phyloP scores from a whole-genome alignment of 2,888 invertebrate species.

The Gasteruption jaculator region DNA sequence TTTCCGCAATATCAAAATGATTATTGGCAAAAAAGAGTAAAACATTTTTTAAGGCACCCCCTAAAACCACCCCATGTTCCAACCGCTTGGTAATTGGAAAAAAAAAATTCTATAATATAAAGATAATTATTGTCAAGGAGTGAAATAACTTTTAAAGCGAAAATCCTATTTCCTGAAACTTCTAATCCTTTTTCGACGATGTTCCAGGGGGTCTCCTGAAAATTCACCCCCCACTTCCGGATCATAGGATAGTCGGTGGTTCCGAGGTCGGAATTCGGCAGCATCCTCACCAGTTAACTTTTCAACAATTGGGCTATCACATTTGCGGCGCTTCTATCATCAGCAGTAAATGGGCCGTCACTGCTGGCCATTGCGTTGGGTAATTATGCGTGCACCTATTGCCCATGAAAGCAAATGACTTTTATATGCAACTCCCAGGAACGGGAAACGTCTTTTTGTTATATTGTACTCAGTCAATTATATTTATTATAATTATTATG shows the following conservation, averaged over 20 bases:
- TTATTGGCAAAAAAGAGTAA: too few species aligned
- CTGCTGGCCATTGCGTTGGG: constrained; percentile 34
- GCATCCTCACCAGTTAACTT: constrained; percentile 45
- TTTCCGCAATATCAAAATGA: too few species aligned
- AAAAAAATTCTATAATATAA: too few species aligned
- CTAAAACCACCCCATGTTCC: too few species aligned
- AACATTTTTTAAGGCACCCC: too few species aligned
- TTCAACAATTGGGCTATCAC: constrained; percentile 28
- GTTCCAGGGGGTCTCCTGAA: too few species aligned
- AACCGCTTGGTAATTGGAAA: too few species aligned
- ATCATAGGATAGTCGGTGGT: constrained; percentile 45
- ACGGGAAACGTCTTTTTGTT: constrained; percentile 20
- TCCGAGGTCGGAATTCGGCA: constrained; percentile 35
- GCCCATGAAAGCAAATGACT: neutral
- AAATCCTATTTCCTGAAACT: too few species aligned
- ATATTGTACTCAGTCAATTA: neutral
- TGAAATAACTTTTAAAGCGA: too few species aligned
- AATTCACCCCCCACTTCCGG: neutral
- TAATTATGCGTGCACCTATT: constrained; percentile 15
- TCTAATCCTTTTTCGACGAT: too few species aligned
- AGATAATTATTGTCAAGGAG: too few species aligned
- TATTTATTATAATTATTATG: neutral
- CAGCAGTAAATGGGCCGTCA: constrained; percentile 30
- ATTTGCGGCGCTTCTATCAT: constrained; percentile 34
- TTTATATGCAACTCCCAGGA: neutral